Percentiles rank a stretch among this genome's conserved stretches.
Conservation (phyloP, 2,888 invertebrate species). For the Ischnus inquisitorius region DNA sequence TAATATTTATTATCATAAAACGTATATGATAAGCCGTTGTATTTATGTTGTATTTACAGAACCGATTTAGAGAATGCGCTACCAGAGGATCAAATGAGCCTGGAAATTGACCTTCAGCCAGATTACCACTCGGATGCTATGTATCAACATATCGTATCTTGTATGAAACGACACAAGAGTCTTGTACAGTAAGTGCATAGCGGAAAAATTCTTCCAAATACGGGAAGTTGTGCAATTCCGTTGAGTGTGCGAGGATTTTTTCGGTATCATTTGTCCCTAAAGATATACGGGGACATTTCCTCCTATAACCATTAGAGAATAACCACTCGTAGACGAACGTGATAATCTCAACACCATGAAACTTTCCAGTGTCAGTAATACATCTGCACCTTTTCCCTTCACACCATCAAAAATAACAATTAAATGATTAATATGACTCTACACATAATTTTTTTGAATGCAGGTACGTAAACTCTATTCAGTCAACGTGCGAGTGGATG, state of each 20-base stretch:
- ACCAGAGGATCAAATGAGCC: background rate
- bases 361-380: background rate
- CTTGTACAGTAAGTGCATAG: background rate
- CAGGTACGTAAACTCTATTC: background rate
- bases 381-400: background rate
- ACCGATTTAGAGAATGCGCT: background rate
- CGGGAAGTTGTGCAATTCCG: too few species aligned
- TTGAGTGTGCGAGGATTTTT: too few species aligned
- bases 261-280: too few species aligned
- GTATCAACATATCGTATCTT: conserved; percentile 16
- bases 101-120: background rate
- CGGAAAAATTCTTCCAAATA: too few species aligned
- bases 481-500: conserved; percentile 19
- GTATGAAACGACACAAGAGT: conserved; percentile 19
- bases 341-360: too few species aligned
- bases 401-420: background rate
- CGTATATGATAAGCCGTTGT: too few species aligned
- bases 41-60: too few species aligned
- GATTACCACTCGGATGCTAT: too few species aligned
- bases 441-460: background rate
- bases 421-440: background rate
- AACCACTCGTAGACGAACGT: too few species aligned
- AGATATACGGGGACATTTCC: too few species aligned
- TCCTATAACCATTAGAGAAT: too few species aligned
- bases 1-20: too few species aligned